These are phyloP conservation scores for Nycticebus coucang DNA, from an alignment of 2,113 vertebrate species.

Conservation along the genomic window DNA sequence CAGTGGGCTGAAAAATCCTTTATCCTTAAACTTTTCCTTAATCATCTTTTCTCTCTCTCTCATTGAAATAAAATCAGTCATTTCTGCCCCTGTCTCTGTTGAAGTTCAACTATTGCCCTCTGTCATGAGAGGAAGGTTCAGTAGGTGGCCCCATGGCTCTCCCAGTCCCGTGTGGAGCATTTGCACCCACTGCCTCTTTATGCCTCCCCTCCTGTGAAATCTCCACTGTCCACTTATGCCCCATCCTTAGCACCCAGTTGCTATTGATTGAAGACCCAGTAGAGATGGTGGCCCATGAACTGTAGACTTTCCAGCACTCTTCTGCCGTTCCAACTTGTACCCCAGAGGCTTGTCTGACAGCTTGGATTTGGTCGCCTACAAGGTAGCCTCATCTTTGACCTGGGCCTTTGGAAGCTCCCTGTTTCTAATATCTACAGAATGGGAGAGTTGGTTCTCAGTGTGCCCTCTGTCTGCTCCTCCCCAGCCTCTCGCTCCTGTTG, in stretches of 20 bases:
- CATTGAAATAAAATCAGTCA: neutral
- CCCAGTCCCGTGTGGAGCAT: rapidly evolving
- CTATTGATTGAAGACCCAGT: rapidly evolving
- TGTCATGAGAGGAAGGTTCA: neutral
- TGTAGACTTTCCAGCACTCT: neutral
- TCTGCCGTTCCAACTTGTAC: neutral
- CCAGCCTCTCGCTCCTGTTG: too few relatives aligned
- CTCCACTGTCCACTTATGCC: neutral
- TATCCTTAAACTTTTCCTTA: neutral
- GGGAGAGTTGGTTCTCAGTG: neutral
- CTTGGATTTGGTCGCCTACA: neutral
- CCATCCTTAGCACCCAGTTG: rapidly evolving
- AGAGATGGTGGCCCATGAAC: rapidly evolving
- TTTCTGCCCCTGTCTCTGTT: neutral
- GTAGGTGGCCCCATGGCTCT: neutral
- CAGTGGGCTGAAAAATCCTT: neutral
- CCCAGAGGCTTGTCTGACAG: neutral
- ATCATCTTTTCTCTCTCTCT: neutral
- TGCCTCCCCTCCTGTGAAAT: neutral
- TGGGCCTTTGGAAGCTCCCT: neutral
- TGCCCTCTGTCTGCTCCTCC: neutral
- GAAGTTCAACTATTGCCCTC: neutral
- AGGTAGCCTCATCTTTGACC: neutral
- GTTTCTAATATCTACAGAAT: neutral
- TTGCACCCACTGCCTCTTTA: neutral